Base-by-base conservation (phyloP, 2,797 vertebrate species). In the Melanotaenia maccullochi region DNA sequence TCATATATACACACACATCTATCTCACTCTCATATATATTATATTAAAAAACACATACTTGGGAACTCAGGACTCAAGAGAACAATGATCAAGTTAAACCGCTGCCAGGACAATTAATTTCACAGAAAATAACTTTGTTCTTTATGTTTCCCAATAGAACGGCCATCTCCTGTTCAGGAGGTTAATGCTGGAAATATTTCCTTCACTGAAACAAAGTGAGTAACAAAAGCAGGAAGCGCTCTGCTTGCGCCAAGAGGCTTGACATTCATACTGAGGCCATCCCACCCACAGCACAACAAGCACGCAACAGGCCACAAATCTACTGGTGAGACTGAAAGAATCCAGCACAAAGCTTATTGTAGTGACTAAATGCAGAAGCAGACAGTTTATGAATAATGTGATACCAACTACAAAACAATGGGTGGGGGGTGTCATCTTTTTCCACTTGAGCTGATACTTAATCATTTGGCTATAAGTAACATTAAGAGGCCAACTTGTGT, bases 221-320 rank as follows among this genome's bases (percentile, higher is more conserved):
- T 58, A 75, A 91, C 87, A 90, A 92, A 90, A 83, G 80, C 81
- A 91, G 87, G 89, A 90, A 89, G 68, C 65, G 68, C 22, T 69
- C 0, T 81, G 84, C 83, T 89, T 81, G 83, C 57, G 49, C 44
- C 44, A 68, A 65, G 71, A 68, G 44, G 65, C 70, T 40, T 60
- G 42, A 72, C 47, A 65, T 75, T 76, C 81, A 68, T 56, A 59
- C 59, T 44, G 57, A 73, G 60, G 55, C 54, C 61, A 58, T 61
- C 24, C 67, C 54, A 65, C 25, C 47, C 20, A 2, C 60, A 58
- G 7, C 44, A 42, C 59, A 13, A 24, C 36, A 70, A 44, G 30
- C 33, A 13, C 9, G 3, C 24, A 14, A 54, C 12, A 8, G 3
- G 3, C 22, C 20, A 13, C 42, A 63, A 32, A 9, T 28, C 65